Conservation (phyloP, 1,140 invertebrate genomes). For the Antheraea pernyi region DNA sequence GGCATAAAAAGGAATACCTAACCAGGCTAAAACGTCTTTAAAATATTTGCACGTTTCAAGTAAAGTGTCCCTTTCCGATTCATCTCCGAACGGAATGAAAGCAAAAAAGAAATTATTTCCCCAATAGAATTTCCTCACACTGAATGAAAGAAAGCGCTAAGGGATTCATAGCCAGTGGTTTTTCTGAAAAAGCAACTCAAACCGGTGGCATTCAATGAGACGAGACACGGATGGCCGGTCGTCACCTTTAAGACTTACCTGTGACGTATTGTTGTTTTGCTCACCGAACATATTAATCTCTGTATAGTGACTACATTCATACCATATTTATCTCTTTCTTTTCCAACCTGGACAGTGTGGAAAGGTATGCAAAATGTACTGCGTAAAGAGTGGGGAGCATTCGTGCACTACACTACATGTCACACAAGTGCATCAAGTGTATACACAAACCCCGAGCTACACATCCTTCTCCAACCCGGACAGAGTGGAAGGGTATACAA, state of each 20-base stretch:
- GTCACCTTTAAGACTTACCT: constrained; percentile 23
- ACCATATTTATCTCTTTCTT: no score
- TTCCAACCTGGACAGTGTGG: no score
- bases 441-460: no score
- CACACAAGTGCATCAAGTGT: no score
- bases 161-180: constrained; percentile 55
- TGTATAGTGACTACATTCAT: no score
- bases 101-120: constrained; percentile 51
- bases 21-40: constrained; percentile 1
- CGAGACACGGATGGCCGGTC: constrained; percentile 42
- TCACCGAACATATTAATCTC: neutral
- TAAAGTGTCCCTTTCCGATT: constrained; percentile 17
- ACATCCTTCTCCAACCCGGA: no score
- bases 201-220: constrained; percentile 41
- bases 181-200: constrained; percentile 58
- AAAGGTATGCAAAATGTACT: no score
- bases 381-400: no score
- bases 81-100: constrained; percentile 31
- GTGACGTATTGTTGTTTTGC: neutral
- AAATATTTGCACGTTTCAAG: neutral
- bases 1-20: neutral
- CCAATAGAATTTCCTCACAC: constrained; percentile 59
- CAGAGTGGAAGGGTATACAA: no score
- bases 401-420: no score
- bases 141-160: constrained; percentile 40